phyloP scores from a whole-genome alignment of 2,888 invertebrate genomes.

The Falcaria lacertinaria region DNA sequence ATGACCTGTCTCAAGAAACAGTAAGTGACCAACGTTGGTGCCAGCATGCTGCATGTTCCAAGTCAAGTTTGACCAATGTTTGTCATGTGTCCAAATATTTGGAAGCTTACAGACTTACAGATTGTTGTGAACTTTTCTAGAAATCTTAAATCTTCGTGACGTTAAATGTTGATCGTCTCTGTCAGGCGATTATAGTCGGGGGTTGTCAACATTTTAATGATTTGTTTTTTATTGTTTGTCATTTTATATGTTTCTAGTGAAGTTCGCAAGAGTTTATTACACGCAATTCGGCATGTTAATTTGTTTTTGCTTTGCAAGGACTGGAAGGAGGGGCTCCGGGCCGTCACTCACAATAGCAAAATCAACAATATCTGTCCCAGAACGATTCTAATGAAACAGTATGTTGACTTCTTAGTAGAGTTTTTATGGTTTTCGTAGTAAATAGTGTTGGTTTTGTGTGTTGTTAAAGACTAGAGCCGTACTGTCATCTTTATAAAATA shows the following conservation, averaged over 20 bases:
- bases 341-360: slow-evolving; percentile 97
- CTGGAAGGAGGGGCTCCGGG: slow-evolving; percentile 94
- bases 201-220: neutral
- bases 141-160: neutral
- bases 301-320: slow-evolving; percentile 78
- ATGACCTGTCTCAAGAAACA: slow-evolving; percentile 99
- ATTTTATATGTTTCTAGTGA: slow-evolving; percentile 1
- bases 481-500: no score
- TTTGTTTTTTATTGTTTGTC: neutral
- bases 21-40: slow-evolving; percentile 84
- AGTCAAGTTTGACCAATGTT: neutral
- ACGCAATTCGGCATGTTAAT: slow-evolving; percentile 26
- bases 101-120: slow-evolving; percentile 23
- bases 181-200: neutral
- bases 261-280: slow-evolving; percentile 30
- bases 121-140: neutral
- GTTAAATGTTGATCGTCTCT: neutral
- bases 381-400: slow-evolving; percentile 99
- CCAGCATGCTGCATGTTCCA: slow-evolving; percentile 30
- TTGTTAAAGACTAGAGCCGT: no score
- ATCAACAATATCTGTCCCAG: slow-evolving; percentile 97
- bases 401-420: slow-evolving; percentile 74
- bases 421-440: no score
- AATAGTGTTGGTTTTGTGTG: neutral
- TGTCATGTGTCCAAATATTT: slow-evolving; percentile 14